Evolutionary conservation across 2,113 vertebrate species (phyloP), one percentile per base, ranked within the genome.

Genomic region (Sigmodon hispidus): DNA sequence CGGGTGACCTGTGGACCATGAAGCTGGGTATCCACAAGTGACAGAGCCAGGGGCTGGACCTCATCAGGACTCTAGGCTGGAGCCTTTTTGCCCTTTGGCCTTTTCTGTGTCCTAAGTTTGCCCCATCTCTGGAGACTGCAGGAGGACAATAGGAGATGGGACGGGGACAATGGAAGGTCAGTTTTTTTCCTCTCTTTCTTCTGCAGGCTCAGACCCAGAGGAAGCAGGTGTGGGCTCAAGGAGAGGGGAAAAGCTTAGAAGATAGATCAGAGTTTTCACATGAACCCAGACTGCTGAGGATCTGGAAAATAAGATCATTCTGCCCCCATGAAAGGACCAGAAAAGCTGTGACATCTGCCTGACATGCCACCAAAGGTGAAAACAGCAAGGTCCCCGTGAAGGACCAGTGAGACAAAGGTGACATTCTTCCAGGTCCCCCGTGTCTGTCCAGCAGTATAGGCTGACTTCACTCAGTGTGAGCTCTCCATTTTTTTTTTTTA

Each of bases 341-440:
- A 16, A n/a, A 31, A 69, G 50, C 76, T 67, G 1, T 1, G 67
- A 26, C 72, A 17, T 69, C 69, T 73, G 87, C 94, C 40, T 22
- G n/a, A 43, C 57, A 26, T 11, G 5, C 19, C 26, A 5, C 19
- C 31, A 12, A 16, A 26, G 8, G 7, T 40, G 5, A 1, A 2
- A 34, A 26, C 31, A 52, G 50, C 17, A 12, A 40, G 57, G n/a
- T n/a, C n/a, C n/a, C n/a, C n/a, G n/a, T n/a, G n/a, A n/a, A n/a
- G n/a, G n/a, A n/a, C n/a, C n/a, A n/a, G 40, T 3, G 21, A 45
- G 63, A 55, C 29, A 52, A 40, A 50, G 17, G 4, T 4, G 10
- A 9, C 7, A 5, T 16, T 79, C 40, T 3, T 19, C 3, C 7
- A 40, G n/a, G 34, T 9, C 29, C 31, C 2, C 40, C 22, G 31